Evolutionary conservation across 2,888 invertebrate species (phyloP).

Genomic region (Volucella inanis): DNA sequence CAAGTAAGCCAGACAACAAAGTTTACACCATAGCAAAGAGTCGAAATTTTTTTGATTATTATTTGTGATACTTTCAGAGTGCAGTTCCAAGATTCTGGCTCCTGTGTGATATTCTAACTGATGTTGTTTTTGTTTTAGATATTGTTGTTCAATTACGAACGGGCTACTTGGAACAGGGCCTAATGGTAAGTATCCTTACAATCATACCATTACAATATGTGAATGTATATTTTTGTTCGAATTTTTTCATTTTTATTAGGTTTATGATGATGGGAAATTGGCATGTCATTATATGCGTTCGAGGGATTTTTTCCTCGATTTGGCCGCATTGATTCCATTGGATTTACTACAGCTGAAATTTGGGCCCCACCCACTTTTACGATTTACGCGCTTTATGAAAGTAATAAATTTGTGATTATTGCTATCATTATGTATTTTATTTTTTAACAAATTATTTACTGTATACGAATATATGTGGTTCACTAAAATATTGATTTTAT

Average conservation of each 20-base stretch:
- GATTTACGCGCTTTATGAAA: slow-evolving; percentile 94
- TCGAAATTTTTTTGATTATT: background rate
- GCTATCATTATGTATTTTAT: slow-evolving; percentile 12
- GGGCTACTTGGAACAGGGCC: slow-evolving; percentile 96
- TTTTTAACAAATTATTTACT: slow-evolving; percentile 43
- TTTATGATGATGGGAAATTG: slow-evolving; percentile 94
- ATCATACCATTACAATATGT: background rate
- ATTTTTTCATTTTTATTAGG: slow-evolving; percentile 82
- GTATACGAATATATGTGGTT: background rate
- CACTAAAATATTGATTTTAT: slow-evolving; percentile 44
- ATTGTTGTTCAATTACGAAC: slow-evolving; percentile 96
- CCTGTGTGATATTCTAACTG: slow-evolving; percentile 92
- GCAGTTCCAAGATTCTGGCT: slow-evolving; percentile 91
- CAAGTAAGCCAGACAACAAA: slow-evolving; percentile 84
- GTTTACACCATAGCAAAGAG: background rate
- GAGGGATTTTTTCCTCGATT: slow-evolving; percentile 92
- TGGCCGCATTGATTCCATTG: slow-evolving; percentile 91
- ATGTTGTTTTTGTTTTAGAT: slow-evolving; percentile 93
- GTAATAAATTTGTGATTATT: slow-evolving; percentile 81
- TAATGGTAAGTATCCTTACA: slow-evolving; percentile 87
- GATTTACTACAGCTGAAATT: slow-evolving; percentile 93
- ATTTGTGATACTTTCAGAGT: slow-evolving; percentile 83
- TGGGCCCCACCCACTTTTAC: slow-evolving; percentile 92
- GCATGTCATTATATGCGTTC: slow-evolving; percentile 95
- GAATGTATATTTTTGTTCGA: slow-evolving; percentile 12